Conservation (phyloP, 2,888 invertebrate genomes). For the Anodontia alba region DNA sequence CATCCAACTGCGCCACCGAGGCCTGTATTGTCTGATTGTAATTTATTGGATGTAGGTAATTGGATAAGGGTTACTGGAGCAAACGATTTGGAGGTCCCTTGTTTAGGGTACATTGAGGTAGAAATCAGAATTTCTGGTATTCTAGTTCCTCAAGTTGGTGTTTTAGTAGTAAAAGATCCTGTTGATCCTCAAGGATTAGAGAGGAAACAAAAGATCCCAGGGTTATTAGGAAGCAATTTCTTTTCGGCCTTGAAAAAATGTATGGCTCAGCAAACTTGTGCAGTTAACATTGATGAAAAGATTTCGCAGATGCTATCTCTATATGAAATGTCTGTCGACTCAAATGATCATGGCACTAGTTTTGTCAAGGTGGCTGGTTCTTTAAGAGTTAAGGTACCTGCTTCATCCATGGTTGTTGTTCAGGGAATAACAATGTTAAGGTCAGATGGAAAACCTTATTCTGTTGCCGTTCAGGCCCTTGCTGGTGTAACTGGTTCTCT, state of each 20-base stretch:
- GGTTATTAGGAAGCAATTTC: slow-evolving; percentile 11
- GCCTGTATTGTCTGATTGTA: too few relatives aligned
- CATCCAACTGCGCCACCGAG: too few relatives aligned
- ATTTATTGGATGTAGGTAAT: not conserved
- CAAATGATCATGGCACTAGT: not conserved
- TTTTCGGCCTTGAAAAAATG: not conserved
- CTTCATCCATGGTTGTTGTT: slow-evolving; percentile 13
- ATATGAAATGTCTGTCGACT: not conserved
- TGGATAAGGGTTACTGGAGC: slow-evolving; percentile 15
- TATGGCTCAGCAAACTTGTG: not conserved
- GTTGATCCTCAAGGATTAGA: not conserved
- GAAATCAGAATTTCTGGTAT: not conserved
- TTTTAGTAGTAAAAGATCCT: slow-evolving; percentile 6
- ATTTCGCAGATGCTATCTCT: not conserved
- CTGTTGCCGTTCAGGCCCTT: slow-evolving; percentile 22
- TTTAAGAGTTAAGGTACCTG: not conserved
- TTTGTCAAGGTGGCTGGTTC: slow-evolving; percentile 6
- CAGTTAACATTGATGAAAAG: not conserved
- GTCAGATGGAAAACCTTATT: not conserved
- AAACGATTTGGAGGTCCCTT: slow-evolving; percentile 7
- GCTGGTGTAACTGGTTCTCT: not conserved
- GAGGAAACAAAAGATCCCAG: not conserved
- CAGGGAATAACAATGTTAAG: not conserved
- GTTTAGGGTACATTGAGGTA: not conserved
- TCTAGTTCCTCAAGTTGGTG: not conserved